Evolutionary conservation across 2,888 invertebrate genomes (phyloP), one percentile per base, ranked within the genome.

Genomic region (Tethea ocularis): DNA sequence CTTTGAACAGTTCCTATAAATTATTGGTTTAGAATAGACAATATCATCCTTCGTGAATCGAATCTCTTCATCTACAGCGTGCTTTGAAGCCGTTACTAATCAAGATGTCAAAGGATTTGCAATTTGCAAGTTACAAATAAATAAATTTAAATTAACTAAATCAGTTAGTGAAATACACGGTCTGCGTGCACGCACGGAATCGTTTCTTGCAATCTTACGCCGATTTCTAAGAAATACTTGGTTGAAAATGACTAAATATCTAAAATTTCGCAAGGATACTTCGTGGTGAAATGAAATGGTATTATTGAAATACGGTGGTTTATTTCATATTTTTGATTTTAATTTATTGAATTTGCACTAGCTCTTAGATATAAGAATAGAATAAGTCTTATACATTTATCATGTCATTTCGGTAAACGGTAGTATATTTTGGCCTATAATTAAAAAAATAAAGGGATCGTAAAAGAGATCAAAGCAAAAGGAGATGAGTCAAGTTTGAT

Each of bases 141-240:
- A 46, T 46, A 15, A 46, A 46, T 46, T 17, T 17, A 17, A 20
- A 20, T 46, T 46, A 46, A 46, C 46, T 46, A 20, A 46, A 20
- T 46, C 20, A 20, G 46, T 46, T 46, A 20, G 17, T 20, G 20
- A 46, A 20, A 10, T 8, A 46, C 17, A n/a, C 10, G 20, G 46
- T 8, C 46, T 46, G 46, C 46, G 46, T 46, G 46, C 20, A n/a
- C 46, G 20, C 20, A 10, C 46, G 46, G 3, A 20, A 46, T 46
- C 46, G 46, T 17, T 46, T 46, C 46, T 46, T n/a, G 46, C 46
- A 46, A 46, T 46, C 46, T 46, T 46, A 20, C 20, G 17, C 46
- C 20, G 10, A 46, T n/a, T 46, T 46, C 46, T 46, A 46, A 46
- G 46, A 46, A 46, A 7, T 46, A 13, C 13, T 13, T 13, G 33